Evolutionary conservation across 2,113 vertebrate species (phyloP), one percentile per base, ranked within the genome.

Genomic region (Calyptommatus sinebrachiatus): DNA sequence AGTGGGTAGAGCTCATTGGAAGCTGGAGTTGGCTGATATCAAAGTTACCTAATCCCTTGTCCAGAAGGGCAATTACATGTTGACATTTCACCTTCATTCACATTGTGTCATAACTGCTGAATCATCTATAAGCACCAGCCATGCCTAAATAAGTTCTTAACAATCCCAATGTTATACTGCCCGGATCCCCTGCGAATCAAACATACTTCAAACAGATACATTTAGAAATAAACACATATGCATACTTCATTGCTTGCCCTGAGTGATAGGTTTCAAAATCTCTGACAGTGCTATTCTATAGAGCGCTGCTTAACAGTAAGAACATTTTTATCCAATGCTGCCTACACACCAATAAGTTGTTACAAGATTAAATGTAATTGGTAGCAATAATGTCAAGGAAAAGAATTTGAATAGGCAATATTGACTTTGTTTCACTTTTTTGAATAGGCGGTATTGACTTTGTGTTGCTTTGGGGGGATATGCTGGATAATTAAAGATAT

Each of bases 391-490:
- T 46, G 65, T 76, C 86, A 35, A 81, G 63, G 79, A 83, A 89
- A 91, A 89, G 11, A 57, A 83, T 68, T 67, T 71, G 31, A 73
- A n/a, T 74, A 90, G 89, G 80, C 87, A 85, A 87, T 85, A 73
- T 66, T 69, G 78, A 89, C 86, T 69, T 3, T 24, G 82, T 78
- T 85, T 29, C 86, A 73, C 67, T 83, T 80, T 83, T 79, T 67
- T 71, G 31, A 73, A n/a, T 74, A 90, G 89, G 78, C 88, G 84
- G 86, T 85, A 73, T 62, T 69, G 78, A 89, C 86, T 69, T 3
- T 24, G 82, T 79, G 85, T 29, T 87, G 75, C 67, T 83, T 80
- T 83, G 67, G 90, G 50, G 29, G 41, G 57, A 92, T 35, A 77
- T 7, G 70, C 80, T 80, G 83, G 82, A 84, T 83, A 89, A 84